A percentile compares a stretch with the other conserved stretches of the same genome.
Evolutionary conservation across 2,888 invertebrate species (phyloP).

Genomic region (Pilophorus perplexus): DNA sequence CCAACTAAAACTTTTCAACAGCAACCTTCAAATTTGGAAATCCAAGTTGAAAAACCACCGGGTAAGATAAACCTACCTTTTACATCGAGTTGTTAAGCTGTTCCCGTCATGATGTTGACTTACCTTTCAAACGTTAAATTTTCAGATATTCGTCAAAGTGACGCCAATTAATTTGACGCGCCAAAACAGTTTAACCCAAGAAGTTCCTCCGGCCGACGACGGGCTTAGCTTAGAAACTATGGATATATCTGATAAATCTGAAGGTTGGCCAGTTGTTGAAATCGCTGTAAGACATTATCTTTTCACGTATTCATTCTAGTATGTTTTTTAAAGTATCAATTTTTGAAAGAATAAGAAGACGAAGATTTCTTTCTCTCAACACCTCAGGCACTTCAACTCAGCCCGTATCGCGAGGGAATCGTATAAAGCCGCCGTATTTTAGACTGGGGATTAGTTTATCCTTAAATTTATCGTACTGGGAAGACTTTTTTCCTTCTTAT

Average conservation of each 20-base stretch:
- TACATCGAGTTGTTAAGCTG: too few relatives aligned
- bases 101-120: neutral
- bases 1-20: conserved; percentile 78
- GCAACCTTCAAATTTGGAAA: conserved; percentile 74
- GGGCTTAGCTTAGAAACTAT: conserved; percentile 55
- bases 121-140: conserved; percentile 1
- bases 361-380: too few relatives aligned
- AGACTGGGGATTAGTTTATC: too few relatives aligned
- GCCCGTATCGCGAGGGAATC: too few relatives aligned
- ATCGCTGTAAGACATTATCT: conserved; percentile 54
- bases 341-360: too few relatives aligned
- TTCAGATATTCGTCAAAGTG: conserved; percentile 55
- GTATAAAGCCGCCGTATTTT: too few relatives aligned
- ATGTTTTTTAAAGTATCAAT: too few relatives aligned
- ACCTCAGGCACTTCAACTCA: too few relatives aligned
- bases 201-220: conserved; percentile 39
- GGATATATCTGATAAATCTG: conserved; percentile 52
- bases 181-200: conserved; percentile 48
- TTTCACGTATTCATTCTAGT: too few relatives aligned
- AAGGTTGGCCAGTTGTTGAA: conserved; percentile 56
- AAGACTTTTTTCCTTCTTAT: too few relatives aligned
- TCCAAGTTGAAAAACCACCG: conserved; percentile 66
- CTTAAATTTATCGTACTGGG: too few relatives aligned
- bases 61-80: too few relatives aligned
- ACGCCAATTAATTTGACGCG: conserved; percentile 67